Evolutionary conservation across 1,140 invertebrate genomes (phyloP).

Genomic region (Vanessa tameamea): DNA sequence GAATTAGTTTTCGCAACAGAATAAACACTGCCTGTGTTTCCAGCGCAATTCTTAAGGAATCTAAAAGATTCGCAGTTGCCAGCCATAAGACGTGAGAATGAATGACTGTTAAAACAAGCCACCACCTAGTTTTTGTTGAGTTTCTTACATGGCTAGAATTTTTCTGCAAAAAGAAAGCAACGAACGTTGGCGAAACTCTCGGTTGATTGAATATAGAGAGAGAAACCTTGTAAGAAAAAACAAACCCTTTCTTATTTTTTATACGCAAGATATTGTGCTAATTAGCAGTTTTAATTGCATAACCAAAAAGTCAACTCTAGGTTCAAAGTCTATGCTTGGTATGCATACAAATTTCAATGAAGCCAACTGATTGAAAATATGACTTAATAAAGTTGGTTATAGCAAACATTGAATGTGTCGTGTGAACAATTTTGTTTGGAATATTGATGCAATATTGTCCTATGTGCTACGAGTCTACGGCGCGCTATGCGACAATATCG

Average conservation of each 20-base stretch:
- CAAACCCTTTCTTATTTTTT: not conserved
- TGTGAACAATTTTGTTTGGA: conserved; percentile 26
- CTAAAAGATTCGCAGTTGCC: conserved; percentile 18
- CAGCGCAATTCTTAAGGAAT: conserved; percentile 7
- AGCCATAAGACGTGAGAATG: conserved; percentile 25
- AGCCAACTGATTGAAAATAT: conserved; percentile 22
- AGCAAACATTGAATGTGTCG: conserved; percentile 17
- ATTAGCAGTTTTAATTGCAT: not conserved
- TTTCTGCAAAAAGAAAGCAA: conserved; percentile 17
- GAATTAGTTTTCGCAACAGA: conserved; percentile 30
- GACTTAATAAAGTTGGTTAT: conserved; percentile 24
- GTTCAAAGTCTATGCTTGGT: not conserved
- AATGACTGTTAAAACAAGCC: conserved; percentile 27
- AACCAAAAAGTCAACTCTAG: not conserved
- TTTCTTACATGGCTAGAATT: conserved; percentile 20
- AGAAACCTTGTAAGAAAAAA: not conserved
- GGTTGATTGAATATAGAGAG: not conserved
- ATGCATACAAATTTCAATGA: not conserved
- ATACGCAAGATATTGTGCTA: not conserved
- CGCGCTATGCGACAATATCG: conserved; percentile 29
- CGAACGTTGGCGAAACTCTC: conserved; percentile 20
- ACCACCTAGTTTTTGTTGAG: conserved; percentile 24
- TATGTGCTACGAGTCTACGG: conserved; percentile 27
- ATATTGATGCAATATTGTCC: conserved; percentile 34
- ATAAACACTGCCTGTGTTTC: conserved; percentile 17